Base-by-base conservation (phyloP, 37 sponge, comb jelly and placozoan genomes). In the Dysidea cf. avara region DNA sequence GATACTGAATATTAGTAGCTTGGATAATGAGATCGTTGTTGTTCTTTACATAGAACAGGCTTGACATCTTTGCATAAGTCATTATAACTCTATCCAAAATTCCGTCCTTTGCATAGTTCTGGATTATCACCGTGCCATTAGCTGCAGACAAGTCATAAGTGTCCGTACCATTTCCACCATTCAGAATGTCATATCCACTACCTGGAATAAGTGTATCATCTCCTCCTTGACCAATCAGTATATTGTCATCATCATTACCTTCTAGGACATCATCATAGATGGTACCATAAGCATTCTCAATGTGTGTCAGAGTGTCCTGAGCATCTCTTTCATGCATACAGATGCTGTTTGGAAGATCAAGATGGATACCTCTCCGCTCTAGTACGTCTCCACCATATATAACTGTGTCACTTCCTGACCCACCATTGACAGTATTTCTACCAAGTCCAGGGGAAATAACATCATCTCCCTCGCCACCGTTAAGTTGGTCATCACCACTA, bases 121-220 rank as follows among this genome's bases (percentile, higher is more conserved):
- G n/a, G n/a, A n/a, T n/a, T n/a, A 50, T 50, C 17, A 50, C 18
- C 16, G 53, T 50, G 17, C 53, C 18, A 50, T 18, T 18, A 50
- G 72, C 72, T 55, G 14, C 39, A 33, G 12, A 34, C 18, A 71
- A 26, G 5, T 55, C 3, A 28, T 71, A 71, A 5, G 7, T 55
- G 54, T 71, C 72, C 37, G 56, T 17, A 6, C 72, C 72, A 36
- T 17, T 53, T 16, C 77, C 77, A 16, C 77, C 77, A 12, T 50
- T 20, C 20, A 76, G 40, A 3, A 76, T 47, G 34, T 76, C 77
- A 65, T 76, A 39, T 17, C 77, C 77, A n/a, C n/a, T n/a, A n/a
- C n/a, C n/a, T n/a, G n/a, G n/a, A n/a, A n/a, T n/a, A n/a, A n/a
- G n/a, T n/a, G 14, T 22, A 26, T 76, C 77, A n/a, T 50, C n/a